A percentile compares a stretch with the other conserved stretches of the same genome.
Conservation (phyloP, 2,797 vertebrate genomes). For the Rhabdomys pumilio region DNA sequence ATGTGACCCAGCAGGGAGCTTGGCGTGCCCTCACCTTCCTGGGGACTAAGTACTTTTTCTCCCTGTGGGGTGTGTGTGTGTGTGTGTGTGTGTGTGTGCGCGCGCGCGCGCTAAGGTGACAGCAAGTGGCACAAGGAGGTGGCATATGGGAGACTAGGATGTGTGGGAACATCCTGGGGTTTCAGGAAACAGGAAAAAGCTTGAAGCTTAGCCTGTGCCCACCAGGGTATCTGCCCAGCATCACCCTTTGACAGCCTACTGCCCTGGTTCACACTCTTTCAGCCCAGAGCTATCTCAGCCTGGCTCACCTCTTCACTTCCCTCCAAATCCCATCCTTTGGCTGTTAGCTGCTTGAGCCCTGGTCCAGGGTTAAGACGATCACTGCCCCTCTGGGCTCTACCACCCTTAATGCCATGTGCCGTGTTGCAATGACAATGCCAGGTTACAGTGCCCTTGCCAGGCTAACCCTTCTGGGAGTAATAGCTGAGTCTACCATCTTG, state of each 20-base stretch:
- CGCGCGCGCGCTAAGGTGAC: background rate
- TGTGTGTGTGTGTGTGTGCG: background rate
- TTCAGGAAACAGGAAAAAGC: slow-evolving; percentile 28
- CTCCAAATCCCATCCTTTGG: background rate
- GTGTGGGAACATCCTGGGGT: background rate
- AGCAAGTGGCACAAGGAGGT: background rate
- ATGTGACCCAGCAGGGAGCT: background rate
- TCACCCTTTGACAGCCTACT: background rate
- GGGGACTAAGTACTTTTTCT: background rate
- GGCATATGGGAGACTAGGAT: background rate
- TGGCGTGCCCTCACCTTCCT: background rate
- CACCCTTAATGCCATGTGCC: too few relatives aligned
- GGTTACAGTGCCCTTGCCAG: background rate
- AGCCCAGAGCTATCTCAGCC: background rate
- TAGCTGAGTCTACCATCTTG: background rate
- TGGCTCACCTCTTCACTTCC: background rate
- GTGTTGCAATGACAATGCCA: background rate
- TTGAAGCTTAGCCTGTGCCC: background rate
- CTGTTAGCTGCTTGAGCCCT: background rate
- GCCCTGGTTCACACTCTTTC: background rate
- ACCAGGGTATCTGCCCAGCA: background rate
- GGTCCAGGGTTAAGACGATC: background rate
- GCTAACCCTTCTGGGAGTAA: background rate
- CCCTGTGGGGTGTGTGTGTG: background rate
- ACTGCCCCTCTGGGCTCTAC: background rate